phyloP scores from a whole-genome alignment of 2,113 vertebrate genomes.

The Cygnus buccinator region DNA sequence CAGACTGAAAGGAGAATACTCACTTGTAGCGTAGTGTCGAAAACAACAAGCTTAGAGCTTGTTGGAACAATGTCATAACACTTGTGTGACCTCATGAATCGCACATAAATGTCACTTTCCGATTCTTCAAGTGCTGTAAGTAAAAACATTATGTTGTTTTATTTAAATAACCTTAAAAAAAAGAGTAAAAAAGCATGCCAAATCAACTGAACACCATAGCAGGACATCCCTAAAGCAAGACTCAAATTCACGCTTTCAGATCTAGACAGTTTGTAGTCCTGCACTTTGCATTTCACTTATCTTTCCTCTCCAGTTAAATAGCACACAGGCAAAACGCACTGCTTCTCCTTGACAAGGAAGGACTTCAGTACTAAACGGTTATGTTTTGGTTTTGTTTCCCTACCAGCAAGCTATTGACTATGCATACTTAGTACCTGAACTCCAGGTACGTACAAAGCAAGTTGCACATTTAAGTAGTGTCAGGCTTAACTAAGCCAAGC shows the following conservation, averaged over 20 bases:
- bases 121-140: conserved; percentile 86
- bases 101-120: conserved; percentile 94
- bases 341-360: not conserved
- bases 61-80: conserved; percentile 98
- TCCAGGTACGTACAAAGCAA: not conserved
- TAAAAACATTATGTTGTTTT: conserved; percentile 57
- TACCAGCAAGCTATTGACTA: not conserved
- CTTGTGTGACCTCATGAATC: conserved; percentile 98
- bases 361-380: not conserved
- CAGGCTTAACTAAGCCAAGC: not conserved
- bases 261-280: not conserved
- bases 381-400: not conserved
- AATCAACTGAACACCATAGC: not conserved
- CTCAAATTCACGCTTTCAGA: not conserved
- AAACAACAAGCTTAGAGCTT: conserved; percentile 97
- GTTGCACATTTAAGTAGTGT: not conserved
- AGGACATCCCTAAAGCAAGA: not conserved
- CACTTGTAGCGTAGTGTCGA: conserved; percentile 96
- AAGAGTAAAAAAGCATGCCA: not conserved
- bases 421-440: not conserved
- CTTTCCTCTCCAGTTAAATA: not conserved
- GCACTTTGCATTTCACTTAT: not conserved
- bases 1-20: conserved; percentile 48
- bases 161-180: not conserved
- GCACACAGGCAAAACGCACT: not conserved